Percentiles rank a stretch among this genome's conserved stretches.
Conservation (phyloP, 1,140 invertebrate genomes). For the Meloidogyne hapla region DNA sequence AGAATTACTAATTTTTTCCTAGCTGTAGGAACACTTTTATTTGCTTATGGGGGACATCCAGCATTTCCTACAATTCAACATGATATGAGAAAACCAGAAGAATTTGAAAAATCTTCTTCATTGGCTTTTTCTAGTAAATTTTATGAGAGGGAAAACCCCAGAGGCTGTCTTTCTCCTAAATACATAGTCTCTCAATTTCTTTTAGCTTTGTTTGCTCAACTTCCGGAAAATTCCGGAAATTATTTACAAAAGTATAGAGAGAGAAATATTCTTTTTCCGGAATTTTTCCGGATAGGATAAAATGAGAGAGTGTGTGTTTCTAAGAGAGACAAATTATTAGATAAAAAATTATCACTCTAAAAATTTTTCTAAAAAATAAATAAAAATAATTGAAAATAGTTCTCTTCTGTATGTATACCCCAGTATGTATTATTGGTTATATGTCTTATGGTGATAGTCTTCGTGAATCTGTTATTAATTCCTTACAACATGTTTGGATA, state of each 20-base stretch:
- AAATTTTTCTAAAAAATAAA: too few species aligned
- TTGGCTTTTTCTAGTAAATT: conserved; percentile 64
- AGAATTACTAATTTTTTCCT: conserved; percentile 65
- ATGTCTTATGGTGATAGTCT: conserved; percentile 59
- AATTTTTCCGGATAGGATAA: too few species aligned
- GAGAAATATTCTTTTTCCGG: too few species aligned
- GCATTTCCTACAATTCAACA: conserved; percentile 68
- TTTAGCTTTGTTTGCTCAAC: too few species aligned
- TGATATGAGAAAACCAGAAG: conserved; percentile 66
- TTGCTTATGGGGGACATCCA: conserved; percentile 66
- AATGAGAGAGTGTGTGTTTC: too few species aligned
- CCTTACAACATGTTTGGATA: conserved; percentile 55
- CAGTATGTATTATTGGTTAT: conserved; percentile 56
- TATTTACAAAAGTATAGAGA: too few species aligned
- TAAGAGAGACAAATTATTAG: too few species aligned
- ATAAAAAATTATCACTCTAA: too few species aligned
- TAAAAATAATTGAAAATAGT: too few species aligned
- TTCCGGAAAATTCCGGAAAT: too few species aligned
- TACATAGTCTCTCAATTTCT: too few species aligned
- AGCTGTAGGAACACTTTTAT: conserved; percentile 66
- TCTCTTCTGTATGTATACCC: conserved; percentile 57
- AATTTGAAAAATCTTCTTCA: conserved; percentile 65
- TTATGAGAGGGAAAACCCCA: not conserved
- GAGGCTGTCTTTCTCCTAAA: too few species aligned
- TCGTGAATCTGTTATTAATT: conserved; percentile 60